Base-by-base conservation (phyloP, 2,888 invertebrate genomes). In the Rhingia rostrata region DNA sequence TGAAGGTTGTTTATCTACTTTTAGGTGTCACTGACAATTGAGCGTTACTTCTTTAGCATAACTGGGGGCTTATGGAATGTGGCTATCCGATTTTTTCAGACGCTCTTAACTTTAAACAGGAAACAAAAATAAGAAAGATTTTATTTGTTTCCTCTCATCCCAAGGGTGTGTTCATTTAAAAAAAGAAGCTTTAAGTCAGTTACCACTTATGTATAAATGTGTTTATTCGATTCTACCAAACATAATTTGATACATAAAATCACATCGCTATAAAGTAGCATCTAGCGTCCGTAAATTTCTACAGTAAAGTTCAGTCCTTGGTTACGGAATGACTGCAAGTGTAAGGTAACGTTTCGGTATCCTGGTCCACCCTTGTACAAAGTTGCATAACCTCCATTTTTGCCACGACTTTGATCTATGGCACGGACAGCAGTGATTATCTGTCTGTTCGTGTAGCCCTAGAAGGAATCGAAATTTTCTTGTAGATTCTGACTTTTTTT, bases 271-370 rank as follows among this genome's bases (percentile, higher is more conserved):
- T 22, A 22, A 9, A 9, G 30, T 10, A 10, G 9, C 3, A 32
- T 12, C 60, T 51, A 86, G 47, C 83, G 72, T 41, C 89, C 90
- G 87, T 90, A 92, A n/a, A 92, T 45, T 43, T 90, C 88, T 2
- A 92, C 87, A 4, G 89, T 14, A 70, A 91, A 92, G 79, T 91
- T 89, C 80, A 92, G 89, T 35, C 90, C 88, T 39, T 90, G 89
- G 5, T 88, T 87, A 32, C 90, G 87, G 69, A 89, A 88, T n/a
- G 92, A 91, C 81, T 90, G 90, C 86, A 92, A 90, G 7, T 88
- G 88, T 0, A 92, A 14, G 0, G 88, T 88, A 5, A 88, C 90
- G 33, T 87, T 86, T 14, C 41, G 87, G 56, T 66, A 61, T 12
- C 90, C 90, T 3, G 91, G 89, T 4, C 92, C 92, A 45, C 92